Base-by-base conservation (phyloP, 2,113 vertebrate species). In the Cranoglanis bouderius region DNA sequence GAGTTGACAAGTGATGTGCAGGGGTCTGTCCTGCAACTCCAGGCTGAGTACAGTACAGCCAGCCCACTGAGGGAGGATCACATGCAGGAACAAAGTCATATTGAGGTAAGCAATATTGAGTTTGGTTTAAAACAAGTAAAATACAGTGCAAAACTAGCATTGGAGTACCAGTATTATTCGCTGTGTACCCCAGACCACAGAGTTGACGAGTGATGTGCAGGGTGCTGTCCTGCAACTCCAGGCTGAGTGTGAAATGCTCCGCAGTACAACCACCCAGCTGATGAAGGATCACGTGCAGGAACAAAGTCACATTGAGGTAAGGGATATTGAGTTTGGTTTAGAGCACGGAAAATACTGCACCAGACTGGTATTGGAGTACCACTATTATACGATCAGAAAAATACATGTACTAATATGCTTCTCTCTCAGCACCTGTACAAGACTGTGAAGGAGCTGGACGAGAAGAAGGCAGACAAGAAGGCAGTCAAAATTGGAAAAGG, bases 401-500 rank as follows among this genome's bases (percentile, higher is more conserved):
- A 72, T 70, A 83, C 29, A 40, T 43, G 21, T 16, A 35, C 40
- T 75, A 3, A 88, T 72, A n/a, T 19, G 18, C 57, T 59, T 88
- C 67, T 89, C 19, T 86, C 32, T 89, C 32, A 99, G 97, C 90
- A 94, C 87, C 88, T 98, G 90, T 95, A 94, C 92, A 96, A 92
- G 90, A 92, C 91, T 1, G 70, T 96, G 35, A 93, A 96, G 90
- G 93, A 94, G 88, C 91, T 98, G 7, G 90, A 95, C 74, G 95
- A 93, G 88, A 96, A 95, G 59, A 98, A 97, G 83, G 97, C 94
- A 0, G 95, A 97, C 91, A 96, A 94, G 89, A 94, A 95, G 0
- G 92, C 94, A 63, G 87, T n/a, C n/a, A n/a, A n/a, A 84, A 93
- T 92, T 90, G 93, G 94, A 89, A 94, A 94, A 0, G 93, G 94